Evolutionary conservation across 1,140 invertebrate species (phyloP).

Genomic region (Drosophila sproati): DNA sequence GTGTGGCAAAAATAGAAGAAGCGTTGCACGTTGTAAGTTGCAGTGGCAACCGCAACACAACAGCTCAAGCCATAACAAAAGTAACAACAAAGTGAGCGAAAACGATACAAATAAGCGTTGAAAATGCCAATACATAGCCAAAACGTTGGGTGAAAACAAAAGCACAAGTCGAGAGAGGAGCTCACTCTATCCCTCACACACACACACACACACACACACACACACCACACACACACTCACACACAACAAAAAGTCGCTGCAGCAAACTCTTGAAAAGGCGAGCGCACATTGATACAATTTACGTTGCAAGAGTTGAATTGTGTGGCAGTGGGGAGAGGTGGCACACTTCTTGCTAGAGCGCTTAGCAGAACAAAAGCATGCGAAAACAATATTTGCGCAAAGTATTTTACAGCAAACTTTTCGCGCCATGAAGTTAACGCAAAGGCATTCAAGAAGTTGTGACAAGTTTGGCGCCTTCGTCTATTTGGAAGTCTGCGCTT

Average conservation of each 20-base stretch:
- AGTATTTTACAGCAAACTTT: conserved; percentile 79
- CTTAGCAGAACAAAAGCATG: conserved; percentile 78
- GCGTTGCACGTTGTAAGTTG: conserved; percentile 49
- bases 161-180: conserved; percentile 25
- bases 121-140: conserved; percentile 78
- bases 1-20: conserved; percentile 26
- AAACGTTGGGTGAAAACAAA: conserved; percentile 59
- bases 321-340: background rate
- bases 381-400: conserved; percentile 80
- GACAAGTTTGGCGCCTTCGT: conserved; percentile 58
- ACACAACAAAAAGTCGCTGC: conserved; percentile 56
- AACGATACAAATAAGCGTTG: conserved; percentile 79
- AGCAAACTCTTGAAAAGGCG: conserved; percentile 68
- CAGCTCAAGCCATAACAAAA: conserved; percentile 39
- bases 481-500: conserved; percentile 10
- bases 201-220: background rate
- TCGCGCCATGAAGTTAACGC: conserved; percentile 77
- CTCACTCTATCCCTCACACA: background rate
- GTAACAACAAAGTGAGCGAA: conserved; percentile 77
- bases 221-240: no score
- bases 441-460: conserved; percentile 79
- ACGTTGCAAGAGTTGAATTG: conserved; percentile 57
- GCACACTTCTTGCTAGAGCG: conserved; percentile 51
- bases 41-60: conserved; percentile 64
- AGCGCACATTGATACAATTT: conserved; percentile 70